A percentile compares a stretch with the other conserved stretches of the same genome.
These are phyloP conservation scores for Amblyjoppa proteus DNA, from an alignment of 2,888 invertebrate genomes.

Conservation along the genomic window DNA sequence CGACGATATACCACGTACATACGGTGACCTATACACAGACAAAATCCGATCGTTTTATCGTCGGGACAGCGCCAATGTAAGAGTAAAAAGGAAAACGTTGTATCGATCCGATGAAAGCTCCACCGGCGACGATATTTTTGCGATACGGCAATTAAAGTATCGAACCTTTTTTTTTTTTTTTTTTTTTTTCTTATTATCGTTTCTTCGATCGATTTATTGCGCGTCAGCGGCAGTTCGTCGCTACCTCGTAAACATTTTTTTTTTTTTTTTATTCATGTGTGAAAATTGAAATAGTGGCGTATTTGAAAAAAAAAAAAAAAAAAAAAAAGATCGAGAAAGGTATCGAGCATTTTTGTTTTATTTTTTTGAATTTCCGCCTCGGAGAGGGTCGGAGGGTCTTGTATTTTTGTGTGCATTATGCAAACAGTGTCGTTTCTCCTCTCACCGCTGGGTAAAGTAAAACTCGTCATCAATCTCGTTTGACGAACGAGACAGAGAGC, in stretches of 20 bases:
- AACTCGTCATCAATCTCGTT: constrained; percentile 45
- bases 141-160: neutral
- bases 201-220: neutral
- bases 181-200: neutral
- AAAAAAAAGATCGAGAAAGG: too few species aligned
- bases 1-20: neutral
- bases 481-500: constrained; percentile 53
- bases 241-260: too few species aligned
- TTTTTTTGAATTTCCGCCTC: neutral
- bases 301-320: too few species aligned
- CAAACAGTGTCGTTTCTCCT: constrained; percentile 11
- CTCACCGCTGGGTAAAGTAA: neutral
- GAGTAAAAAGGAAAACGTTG: neutral
- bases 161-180: neutral
- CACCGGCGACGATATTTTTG: neutral
- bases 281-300: too few species aligned
- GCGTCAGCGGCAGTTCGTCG: neutral
- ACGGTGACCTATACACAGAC: neutral
- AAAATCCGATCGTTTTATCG: neutral
- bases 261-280: too few species aligned
- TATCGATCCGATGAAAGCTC: constrained; percentile 1
- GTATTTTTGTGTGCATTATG: constrained; percentile 3
- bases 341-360: neutral
- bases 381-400: neutral
- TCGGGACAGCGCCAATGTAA: neutral